Conservation (phyloP, 2,888 invertebrate species). For the Nomada fucata region DNA sequence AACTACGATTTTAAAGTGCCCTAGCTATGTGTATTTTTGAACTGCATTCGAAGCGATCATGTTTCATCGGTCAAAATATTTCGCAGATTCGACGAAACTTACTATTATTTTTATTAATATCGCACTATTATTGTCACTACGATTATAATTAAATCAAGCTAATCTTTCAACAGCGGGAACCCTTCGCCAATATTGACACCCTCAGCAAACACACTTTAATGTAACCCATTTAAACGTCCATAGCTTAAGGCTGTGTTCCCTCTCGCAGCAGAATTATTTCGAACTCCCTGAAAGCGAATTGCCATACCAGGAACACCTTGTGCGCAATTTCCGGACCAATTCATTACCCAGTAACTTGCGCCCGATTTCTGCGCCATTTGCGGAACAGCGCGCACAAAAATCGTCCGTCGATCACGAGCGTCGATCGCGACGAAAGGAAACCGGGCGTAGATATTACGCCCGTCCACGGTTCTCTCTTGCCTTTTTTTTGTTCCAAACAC, state of each 20-base stretch:
- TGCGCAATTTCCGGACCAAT: constrained; percentile 20
- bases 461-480: neutral
- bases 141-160: neutral
- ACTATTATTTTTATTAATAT: too few relatives aligned
- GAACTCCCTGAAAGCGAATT: neutral
- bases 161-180: neutral
- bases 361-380: constrained; percentile 14
- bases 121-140: too few relatives aligned
- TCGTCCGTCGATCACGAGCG: constrained; percentile 3
- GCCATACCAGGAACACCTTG: neutral
- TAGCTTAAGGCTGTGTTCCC: neutral
- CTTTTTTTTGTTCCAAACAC: constrained; percentile 20
- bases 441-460: constrained; percentile 1
- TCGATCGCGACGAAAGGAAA: constrained; percentile 29
- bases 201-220: neutral
- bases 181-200: neutral
- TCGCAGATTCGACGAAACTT: too few relatives aligned
- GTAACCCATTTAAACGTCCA: neutral
- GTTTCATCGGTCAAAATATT: too few relatives aligned
- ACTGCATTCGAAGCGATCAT: too few relatives aligned
- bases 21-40: too few relatives aligned
- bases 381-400: constrained; percentile 7
- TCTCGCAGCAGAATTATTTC: neutral
- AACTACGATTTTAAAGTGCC: too few relatives aligned
- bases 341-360: constrained; percentile 2